Evolutionary conservation across 35 echinoderm and acorn worm genomes (phyloP), one percentile per base, ranked within the genome.

Genomic region (Hemicentrotus pulcherrimus): DNA sequence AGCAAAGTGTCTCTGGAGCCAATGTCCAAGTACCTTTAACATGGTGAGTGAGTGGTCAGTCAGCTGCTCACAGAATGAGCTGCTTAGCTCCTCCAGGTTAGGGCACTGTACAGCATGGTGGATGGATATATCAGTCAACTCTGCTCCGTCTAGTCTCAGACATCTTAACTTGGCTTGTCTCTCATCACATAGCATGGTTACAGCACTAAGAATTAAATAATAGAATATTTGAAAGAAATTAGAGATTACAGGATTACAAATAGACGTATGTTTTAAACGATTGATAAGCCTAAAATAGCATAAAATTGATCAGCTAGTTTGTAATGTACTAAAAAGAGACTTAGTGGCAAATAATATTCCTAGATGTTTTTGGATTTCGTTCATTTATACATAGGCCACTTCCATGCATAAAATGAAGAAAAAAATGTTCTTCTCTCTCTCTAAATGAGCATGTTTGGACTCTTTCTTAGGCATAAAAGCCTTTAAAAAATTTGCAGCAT

Each of bases 51-150:
- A 85, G 31, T 85, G 87, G 86, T 97, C 96, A 0, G 96, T 97
- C 16, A 97, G 91, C 61, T 95, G 94, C 46, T 97, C 96, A 95
- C 94, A 95, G 92, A 97, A 97, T 18, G 95, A 97, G 18, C 95
- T 47, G 52, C 90, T 95, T 28, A 97, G 30, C 6, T 91, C 93
- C 50, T 95, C 90, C 32, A 97, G 30, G 45, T 94, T 94, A 7
- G 50, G 86, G 48, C 96, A 97, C 28, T 61, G 45, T 19, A 92
- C 86, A 58, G 88, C 32, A 48, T 94, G 88, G 10, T 94, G 35
- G 19, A 97, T 94, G 24, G 94, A 95, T 19, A 86, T 10, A 45
- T 97, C 96, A 32, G 94, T 97, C 59, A 97, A 35, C 61, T 97
- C 96, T 12, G 96, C 96, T 28, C 96, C 96, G 91, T 97, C 96